These are phyloP conservation scores for Chelon labrosus DNA, from an alignment of 2,797 vertebrate species.

Conservation along the genomic window DNA sequence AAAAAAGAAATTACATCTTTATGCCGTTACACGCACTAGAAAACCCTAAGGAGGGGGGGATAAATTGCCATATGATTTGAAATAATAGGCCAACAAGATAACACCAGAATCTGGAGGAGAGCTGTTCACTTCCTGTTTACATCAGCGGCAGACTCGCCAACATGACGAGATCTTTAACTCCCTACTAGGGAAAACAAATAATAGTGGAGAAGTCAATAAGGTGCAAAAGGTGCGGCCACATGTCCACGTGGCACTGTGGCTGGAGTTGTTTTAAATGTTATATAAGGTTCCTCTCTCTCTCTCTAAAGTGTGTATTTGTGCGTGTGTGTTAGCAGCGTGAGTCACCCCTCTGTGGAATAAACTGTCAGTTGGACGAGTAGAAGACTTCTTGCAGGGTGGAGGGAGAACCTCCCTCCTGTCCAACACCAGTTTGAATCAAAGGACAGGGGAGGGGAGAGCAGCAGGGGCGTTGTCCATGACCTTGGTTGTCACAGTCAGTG, in stretches of 20 bases:
- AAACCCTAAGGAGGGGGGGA: conserved; percentile 3
- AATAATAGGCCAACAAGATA: conserved; percentile 12
- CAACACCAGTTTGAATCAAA: conserved; percentile 38
- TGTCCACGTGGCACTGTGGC: conserved; percentile 9
- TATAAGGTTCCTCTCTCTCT: conserved; percentile 7
- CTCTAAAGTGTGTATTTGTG: no score
- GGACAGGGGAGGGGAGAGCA: conserved; percentile 7
- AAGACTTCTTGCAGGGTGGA: conserved; percentile 35
- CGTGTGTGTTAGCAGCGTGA: conserved; percentile 24
- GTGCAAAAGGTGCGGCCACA: not conserved
- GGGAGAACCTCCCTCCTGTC: conserved; percentile 16
- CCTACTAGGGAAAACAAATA: no score
- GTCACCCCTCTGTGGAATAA: conserved; percentile 47
- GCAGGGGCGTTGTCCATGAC: conserved; percentile 28
- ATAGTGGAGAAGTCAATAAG: not conserved
- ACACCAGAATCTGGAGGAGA: conserved; percentile 1
- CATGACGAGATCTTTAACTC: not conserved
- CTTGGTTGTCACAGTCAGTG: conserved; percentile 49
- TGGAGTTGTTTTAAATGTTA: conserved; percentile 20
- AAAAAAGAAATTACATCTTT: not conserved
- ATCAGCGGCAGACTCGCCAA: not conserved
- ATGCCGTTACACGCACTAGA: not conserved
- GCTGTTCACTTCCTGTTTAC: conserved; percentile 13
- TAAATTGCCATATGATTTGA: not conserved
- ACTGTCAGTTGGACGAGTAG: conserved; percentile 48